Conservation (phyloP, 1,140 invertebrate species). For the Meloidogyne chitwoodi region DNA sequence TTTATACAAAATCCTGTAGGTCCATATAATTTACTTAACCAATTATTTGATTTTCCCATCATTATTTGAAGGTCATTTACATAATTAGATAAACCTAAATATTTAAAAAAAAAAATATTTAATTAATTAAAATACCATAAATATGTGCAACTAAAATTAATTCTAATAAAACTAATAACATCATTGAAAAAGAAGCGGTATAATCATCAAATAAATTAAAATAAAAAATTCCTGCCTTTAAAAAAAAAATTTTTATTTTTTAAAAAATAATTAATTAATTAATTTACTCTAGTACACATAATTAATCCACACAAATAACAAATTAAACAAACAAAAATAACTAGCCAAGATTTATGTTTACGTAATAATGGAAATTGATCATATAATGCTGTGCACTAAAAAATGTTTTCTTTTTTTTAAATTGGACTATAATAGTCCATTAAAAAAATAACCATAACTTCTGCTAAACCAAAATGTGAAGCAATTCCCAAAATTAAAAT, state of each 20-base stretch:
- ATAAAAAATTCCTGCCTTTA: slow-evolving; percentile 45
- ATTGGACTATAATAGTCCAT: too few relatives aligned
- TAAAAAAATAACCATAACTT: too few relatives aligned
- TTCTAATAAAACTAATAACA: slow-evolving; percentile 37
- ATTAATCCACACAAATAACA: slow-evolving; percentile 38
- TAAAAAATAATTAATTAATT: not conserved
- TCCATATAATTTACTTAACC: slow-evolving; percentile 27
- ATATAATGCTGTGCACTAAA: slow-evolving; percentile 42
- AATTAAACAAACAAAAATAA: slow-evolving; percentile 30
- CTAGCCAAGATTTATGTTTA: slow-evolving; percentile 25
- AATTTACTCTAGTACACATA: slow-evolving; percentile 34
- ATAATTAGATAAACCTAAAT: slow-evolving; percentile 30
- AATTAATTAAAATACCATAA: slow-evolving; percentile 28
- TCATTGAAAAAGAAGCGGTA: slow-evolving; percentile 37
- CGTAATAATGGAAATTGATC: slow-evolving; percentile 46
- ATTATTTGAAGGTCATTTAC: slow-evolving; percentile 23
- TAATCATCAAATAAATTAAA: slow-evolving; percentile 45
- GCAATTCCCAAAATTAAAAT: slow-evolving; percentile 60
- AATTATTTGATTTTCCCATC: slow-evolving; percentile 26
- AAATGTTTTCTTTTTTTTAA: too few relatives aligned
- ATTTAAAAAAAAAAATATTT: not conserved
- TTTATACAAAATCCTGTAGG: slow-evolving; percentile 27
- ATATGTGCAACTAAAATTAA: slow-evolving; percentile 36
- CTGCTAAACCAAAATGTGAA: slow-evolving; percentile 52
- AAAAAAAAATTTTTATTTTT: not conserved